Percentiles rank a stretch among this genome's conserved stretches.
These are phyloP conservation scores for Nautilus pompilius DNA, from an alignment of 1,140 invertebrate genomes.

Conservation along the genomic window DNA sequence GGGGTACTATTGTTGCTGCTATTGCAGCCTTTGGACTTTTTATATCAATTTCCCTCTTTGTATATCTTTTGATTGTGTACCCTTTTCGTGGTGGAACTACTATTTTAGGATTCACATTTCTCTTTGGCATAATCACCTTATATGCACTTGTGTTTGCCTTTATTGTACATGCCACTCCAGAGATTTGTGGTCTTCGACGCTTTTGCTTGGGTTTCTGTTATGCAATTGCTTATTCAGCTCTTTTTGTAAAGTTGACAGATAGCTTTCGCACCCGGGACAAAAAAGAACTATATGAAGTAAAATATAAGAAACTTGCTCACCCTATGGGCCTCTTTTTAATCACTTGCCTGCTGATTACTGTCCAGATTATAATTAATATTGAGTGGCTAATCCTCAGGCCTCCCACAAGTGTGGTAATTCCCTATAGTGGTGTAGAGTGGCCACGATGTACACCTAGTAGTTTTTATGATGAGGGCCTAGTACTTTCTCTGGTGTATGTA, in stretches of 20 bases:
- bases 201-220: conserved; percentile 56
- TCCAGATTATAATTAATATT: conserved; percentile 56
- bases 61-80: conserved; percentile 58
- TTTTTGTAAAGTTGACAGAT: conserved; percentile 58
- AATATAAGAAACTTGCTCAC: conserved; percentile 46
- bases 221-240: conserved; percentile 54
- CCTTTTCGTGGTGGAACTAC: conserved; percentile 56
- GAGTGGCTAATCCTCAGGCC: conserved; percentile 56
- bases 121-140: conserved; percentile 56
- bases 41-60: conserved; percentile 50
- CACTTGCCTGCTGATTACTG: conserved; percentile 47
- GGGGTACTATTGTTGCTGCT: conserved; percentile 54
- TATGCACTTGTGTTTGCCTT: conserved; percentile 58
- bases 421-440: conserved; percentile 41
- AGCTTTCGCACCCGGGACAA: conserved; percentile 50
- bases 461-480: conserved; percentile 55
- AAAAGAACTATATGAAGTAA: conserved; percentile 39
- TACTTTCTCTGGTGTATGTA: conserved; percentile 58
- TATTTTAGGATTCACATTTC: conserved; percentile 57
- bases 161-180: conserved; percentile 53
- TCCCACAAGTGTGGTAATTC: conserved; percentile 31
- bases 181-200: conserved; percentile 55
- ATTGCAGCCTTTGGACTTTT: conserved; percentile 49
- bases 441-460: conserved; percentile 42
- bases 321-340: conserved; percentile 55